These are phyloP conservation scores for Digitonthophagus gazella DNA, from an alignment of 2,888 invertebrate genomes.

Conservation along the genomic window DNA sequence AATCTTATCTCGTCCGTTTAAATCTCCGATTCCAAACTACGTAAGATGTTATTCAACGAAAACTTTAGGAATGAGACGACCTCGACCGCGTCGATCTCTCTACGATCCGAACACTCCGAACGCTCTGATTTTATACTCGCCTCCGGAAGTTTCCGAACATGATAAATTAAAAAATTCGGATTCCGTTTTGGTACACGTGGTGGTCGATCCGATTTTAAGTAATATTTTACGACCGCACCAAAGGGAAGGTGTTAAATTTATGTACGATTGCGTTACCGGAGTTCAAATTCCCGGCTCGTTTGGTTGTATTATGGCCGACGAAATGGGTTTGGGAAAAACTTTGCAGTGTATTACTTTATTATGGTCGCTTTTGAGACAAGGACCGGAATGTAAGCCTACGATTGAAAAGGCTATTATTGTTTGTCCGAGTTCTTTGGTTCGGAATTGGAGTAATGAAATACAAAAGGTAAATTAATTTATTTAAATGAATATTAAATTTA, in stretches of 20 bases:
- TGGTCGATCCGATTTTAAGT: conserved; percentile 91
- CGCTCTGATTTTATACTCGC: conserved; percentile 83
- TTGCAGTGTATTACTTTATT: conserved; percentile 94
- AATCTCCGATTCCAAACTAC: conserved; percentile 91
- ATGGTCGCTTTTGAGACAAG: conserved; percentile 92
- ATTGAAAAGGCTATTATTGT: conserved; percentile 94
- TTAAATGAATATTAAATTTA: conserved; percentile 1
- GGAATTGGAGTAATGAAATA: conserved; percentile 99
- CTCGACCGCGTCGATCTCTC: conserved; percentile 66
- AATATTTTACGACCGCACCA: conserved; percentile 95
- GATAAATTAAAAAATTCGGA: conserved; percentile 80
- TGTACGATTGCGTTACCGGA: conserved; percentile 99
- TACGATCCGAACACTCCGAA: conserved; percentile 92
- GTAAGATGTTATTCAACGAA: conserved; percentile 67
- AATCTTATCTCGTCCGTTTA: conserved; percentile 81
- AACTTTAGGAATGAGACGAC: conserved; percentile 73
- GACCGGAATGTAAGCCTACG: conserved; percentile 85
- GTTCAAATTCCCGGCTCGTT: conserved; percentile 78
- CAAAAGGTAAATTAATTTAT: conserved; percentile 59
- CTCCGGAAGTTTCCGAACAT: conserved; percentile 81
- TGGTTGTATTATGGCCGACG: conserved; percentile 99
- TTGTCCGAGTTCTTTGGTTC: conserved; percentile 95
- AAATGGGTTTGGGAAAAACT: conserved; percentile 99
- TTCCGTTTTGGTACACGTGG: conserved; percentile 82
- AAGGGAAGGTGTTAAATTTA: conserved; percentile 97